Percentiles rank a stretch among this genome's conserved stretches.
Conservation (phyloP, 1,140 invertebrate species). For the Harlomillsia oculata region DNA sequence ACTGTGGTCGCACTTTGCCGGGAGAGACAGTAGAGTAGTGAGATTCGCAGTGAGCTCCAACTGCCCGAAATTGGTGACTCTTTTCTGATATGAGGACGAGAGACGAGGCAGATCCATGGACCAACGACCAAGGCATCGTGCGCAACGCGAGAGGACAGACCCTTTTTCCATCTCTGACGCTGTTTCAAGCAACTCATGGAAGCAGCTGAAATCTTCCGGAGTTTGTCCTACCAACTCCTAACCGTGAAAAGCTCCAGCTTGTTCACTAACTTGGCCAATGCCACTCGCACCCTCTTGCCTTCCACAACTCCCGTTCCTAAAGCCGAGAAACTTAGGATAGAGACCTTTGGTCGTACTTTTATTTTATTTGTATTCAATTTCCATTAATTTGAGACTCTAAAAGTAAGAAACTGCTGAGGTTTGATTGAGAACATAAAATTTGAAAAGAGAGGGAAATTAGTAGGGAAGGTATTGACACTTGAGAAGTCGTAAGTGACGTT, state of each 20-base stretch:
- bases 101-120: neutral
- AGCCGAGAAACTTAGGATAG: too few relatives aligned
- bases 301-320: too few relatives aligned
- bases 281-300: conserved; percentile 23
- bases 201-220: conserved; percentile 12
- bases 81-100: neutral
- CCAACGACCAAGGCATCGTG: neutral
- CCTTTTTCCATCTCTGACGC: too few relatives aligned
- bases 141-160: conserved; percentile 13
- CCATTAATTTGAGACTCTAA: too few relatives aligned
- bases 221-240: conserved; percentile 12
- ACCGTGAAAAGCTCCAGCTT: conserved; percentile 30
- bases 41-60: conserved; percentile 7
- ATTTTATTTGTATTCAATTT: neutral
- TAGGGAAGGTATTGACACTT: too few relatives aligned
- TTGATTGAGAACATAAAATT: too few relatives aligned
- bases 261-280: conserved; percentile 24
- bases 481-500: too few relatives aligned
- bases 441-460: too few relatives aligned
- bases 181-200: too few relatives aligned
- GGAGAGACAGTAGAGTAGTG: too few relatives aligned
- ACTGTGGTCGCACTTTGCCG: too few relatives aligned
- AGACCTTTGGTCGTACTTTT: neutral
- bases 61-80: conserved; percentile 2
- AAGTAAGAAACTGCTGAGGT: too few relatives aligned